Evolutionary conservation across 2,888 invertebrate species (phyloP), one percentile per base, ranked within the genome.

Genomic region (Ptychoptera albimana): DNA sequence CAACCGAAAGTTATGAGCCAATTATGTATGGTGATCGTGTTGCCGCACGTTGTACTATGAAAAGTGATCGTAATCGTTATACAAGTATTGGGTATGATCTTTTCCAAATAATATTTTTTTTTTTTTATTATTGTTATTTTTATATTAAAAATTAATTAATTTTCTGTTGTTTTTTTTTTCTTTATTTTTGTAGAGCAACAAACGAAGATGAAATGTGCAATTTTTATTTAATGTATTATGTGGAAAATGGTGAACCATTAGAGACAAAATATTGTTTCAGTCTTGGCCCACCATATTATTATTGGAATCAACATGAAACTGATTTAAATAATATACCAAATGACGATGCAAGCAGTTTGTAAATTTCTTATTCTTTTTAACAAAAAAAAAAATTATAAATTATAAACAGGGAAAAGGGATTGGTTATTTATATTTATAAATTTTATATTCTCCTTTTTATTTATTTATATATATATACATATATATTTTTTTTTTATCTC

Each of bases 141-240:
- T 43, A 44, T 35, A n/a, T n/a, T 4, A 43, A 8, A n/a, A 39
- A 23, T 37, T 13, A 4, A 13, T n/a, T 31, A 37, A 32, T 23
- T 38, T 16, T 14, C 5, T 13, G 6, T 7, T 8, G 2, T 13
- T 13, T 38, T 16, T n/a, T 39, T 44, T 42, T 39, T 43, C 38
- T 36, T 39, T 34, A 34, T 31, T 15, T 46, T 57, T 58, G 43
- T 63, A 83, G 86, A 0, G 71, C 81, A 2, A 91, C 91, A 23
- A 86, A 84, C 58, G 73, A 78, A 11, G 87, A 92, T 54, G 92
- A 93, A 66, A 93, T 93, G 92, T 93, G 92, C 68, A 93, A 92
- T 65, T 91, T 92, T 65, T 93, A 93, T 64, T 62, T 93, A 2
- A 88, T 92, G 87, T 92, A 92, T 63, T 92, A 86, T 69, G 86